Evolutionary conservation across 2,888 invertebrate species (phyloP), one percentile per base, ranked within the genome.

Genomic region (Leucophora obtusa): DNA sequence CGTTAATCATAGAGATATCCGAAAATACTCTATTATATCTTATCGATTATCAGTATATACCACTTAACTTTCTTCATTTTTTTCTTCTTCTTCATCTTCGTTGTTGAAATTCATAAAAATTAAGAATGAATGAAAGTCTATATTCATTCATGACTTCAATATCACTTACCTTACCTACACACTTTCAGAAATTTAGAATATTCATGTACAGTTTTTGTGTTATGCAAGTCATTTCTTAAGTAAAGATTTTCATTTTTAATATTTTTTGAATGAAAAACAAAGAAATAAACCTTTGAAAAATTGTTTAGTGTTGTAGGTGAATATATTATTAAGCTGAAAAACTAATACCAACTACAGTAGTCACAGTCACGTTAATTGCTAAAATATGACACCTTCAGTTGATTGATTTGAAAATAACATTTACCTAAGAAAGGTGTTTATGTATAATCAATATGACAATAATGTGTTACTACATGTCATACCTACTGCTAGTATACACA

Each of bases 301-400:
- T 47, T 58, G 33, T 47, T 28, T 54, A 1, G 43, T 47, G n/a
- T n/a, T n/a, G 24, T 17, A 14, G 2, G 33, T 38, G 18, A 50
- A 7, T 62, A 43, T 24, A 7, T 24, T 50, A 62, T 33, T 43
- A 18, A 47, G 21, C 18, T 15, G 47, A 15, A 9, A 21, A 11
- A 53, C 33, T 82, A 84, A 83, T 79, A 68, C 82, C 78, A 77
- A 60, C 75, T 60, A 76, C 82, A 66, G 71, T 72, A 77, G 82
- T 43, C 77, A 82, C 82, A 85, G 87, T 87, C 87, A 87, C 87
- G 87, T 87, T 85, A 84, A 11, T 35, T 59, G 33, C 24, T 47
- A 18, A 50, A 60, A 58, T 53, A 50, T 70, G 73, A 73, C 73
- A 76, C 50, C 62, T 76, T 54, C 10, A 60, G 6, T 47, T 79